Conservation (phyloP, 2,888 invertebrate species). For the Leucoma salicis region DNA sequence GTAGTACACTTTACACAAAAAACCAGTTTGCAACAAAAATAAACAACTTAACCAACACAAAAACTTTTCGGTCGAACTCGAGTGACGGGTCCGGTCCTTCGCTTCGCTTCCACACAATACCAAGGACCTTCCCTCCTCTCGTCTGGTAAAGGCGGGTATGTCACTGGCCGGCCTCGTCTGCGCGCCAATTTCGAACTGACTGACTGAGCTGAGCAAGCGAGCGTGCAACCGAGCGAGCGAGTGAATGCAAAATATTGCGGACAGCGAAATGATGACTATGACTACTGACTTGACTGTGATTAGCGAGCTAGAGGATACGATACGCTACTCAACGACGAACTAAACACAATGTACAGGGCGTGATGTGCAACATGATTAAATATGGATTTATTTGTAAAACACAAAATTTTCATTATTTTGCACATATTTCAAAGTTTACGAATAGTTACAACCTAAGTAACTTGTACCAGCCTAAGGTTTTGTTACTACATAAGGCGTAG, state of each 20-base stretch:
- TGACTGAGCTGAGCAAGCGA: constrained; percentile 18
- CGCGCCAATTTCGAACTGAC: constrained; percentile 77
- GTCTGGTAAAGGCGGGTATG: constrained; percentile 56
- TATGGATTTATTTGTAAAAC: constrained; percentile 31
- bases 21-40: constrained; percentile 49
- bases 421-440: no score
- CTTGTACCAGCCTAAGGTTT: no score
- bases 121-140: constrained; percentile 37
- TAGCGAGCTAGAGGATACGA: neutral
- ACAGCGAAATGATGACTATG: no score
- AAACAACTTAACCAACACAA: constrained; percentile 41
- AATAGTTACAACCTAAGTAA: no score
- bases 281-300: no score
- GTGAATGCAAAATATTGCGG: constrained; percentile 38
- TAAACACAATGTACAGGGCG: constrained; percentile 36
- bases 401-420: neutral
- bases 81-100: constrained; percentile 40
- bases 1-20: constrained; percentile 5
- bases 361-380: constrained; percentile 18
- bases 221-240: constrained; percentile 20
- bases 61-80: no score
- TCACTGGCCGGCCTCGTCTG: constrained; percentile 39
- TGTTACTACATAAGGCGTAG: no score
- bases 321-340: constrained; percentile 18
- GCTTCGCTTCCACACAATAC: constrained; percentile 28